Conservation (phyloP, 2,888 invertebrate genomes). For the Cheilosia grossa region DNA sequence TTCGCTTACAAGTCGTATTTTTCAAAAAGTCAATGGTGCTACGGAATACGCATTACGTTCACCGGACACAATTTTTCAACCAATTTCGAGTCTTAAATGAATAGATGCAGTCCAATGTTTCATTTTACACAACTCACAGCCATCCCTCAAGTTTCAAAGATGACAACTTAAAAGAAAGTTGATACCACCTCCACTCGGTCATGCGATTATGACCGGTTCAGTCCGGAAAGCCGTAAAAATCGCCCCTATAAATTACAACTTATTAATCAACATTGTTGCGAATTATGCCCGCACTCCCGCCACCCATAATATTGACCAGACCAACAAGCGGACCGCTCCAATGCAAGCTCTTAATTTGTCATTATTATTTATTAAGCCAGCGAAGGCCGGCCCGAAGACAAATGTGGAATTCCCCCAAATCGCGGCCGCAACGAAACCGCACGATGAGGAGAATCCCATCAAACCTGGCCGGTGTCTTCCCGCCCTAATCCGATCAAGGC, state of each 20-base stretch:
- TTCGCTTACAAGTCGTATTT: too few species aligned
- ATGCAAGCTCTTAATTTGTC: conserved; percentile 73
- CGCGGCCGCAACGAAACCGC: conserved; percentile 32
- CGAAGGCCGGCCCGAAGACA: conserved; percentile 43
- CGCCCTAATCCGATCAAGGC: conserved; percentile 72
- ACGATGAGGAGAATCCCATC: conserved; percentile 23
- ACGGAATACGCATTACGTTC: too few species aligned
- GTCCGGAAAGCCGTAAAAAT: conserved; percentile 60
- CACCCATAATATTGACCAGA: conserved; percentile 51
- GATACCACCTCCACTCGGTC: conserved; percentile 15
- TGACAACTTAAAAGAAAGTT: background rate
- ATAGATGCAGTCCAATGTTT: too few species aligned
- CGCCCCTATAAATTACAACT: conserved; percentile 71
- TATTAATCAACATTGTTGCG: conserved; percentile 71
- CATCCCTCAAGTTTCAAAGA: background rate
- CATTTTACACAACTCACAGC: too few species aligned
- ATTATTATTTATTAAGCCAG: conserved; percentile 73
- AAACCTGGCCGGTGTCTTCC: conserved; percentile 32
- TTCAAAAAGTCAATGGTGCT: too few species aligned
- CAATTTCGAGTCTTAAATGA: too few species aligned
- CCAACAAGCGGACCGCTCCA: conserved; percentile 35
- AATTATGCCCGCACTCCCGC: conserved; percentile 33
- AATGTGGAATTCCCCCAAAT: conserved; percentile 50
- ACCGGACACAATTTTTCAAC: too few species aligned
- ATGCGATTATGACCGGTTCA: conserved; percentile 60